Evolutionary conservation across 2,797 vertebrate genomes (phyloP), one percentile per base, ranked within the genome.

Genomic region (Phoeniculus purpureus): DNA sequence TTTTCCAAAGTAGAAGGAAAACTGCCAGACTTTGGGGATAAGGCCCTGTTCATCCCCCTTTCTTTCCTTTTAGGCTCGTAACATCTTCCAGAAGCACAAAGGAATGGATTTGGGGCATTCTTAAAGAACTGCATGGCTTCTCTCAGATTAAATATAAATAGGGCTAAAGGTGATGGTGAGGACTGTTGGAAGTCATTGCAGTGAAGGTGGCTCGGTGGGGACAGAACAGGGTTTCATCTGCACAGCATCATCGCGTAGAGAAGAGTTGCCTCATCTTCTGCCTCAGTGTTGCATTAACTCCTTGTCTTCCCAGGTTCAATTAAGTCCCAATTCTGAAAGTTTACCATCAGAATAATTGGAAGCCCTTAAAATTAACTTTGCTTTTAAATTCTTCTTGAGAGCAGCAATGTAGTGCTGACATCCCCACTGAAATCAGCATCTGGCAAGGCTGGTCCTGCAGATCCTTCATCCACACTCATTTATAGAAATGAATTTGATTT

Each of bases 1-100:
- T 94, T 97, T 95, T 93, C 29, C 8, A 88, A 81, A 73, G 89
- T 50, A 89, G 92, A 78, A 68, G 40, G 81, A 92, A 96, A 91
- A 81, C 64, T 37, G 4, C 34, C 64, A 51, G 60, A 6, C 51
- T 50, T 95, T 89, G 94, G 91, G 32, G 67, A 67, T 91, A 93
- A 96, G 94, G 92, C 92, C 90, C 81, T 15, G 48, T 92, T 89
- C 87, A 92, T 95, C 71, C 82, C 76, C 59, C 59, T 82, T 92
- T 72, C 32, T 17, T 78, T 87, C 43, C 34, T 59, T 50, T 52
- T 60, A 32, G 37, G 76, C 93, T 93, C 90, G 87, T 94, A 92
- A 82, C 88, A 23, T 95, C 91, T 95, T 96, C 94, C 92, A 79
- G 79, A 91, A 70, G 37, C 40, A 64, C 5, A 8, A 76, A 82